These are phyloP conservation scores for Phyllotreta striolata DNA, from an alignment of 2,888 invertebrate species.

Conservation along the genomic window DNA sequence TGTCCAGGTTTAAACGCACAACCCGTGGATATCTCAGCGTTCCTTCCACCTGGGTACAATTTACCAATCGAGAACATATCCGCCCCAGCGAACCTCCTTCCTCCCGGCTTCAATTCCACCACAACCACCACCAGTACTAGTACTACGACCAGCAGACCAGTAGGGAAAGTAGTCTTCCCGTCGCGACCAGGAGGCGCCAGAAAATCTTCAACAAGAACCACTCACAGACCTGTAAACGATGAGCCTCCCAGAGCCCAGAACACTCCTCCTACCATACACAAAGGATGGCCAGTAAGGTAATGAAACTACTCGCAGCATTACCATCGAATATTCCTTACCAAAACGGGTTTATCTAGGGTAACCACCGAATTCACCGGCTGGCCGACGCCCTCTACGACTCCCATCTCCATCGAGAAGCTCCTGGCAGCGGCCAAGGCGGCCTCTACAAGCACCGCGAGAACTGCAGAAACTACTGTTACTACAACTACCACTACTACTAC, in stretches of 20 bases:
- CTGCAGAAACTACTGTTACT: constrained; percentile 51
- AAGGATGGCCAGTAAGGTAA: constrained; percentile 85
- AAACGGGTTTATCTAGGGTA: constrained; percentile 64
- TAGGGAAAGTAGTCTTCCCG: constrained; percentile 78
- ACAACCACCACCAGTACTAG: constrained; percentile 57
- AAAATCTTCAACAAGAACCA: constrained; percentile 61
- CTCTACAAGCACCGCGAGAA: constrained; percentile 65
- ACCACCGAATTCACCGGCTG: constrained; percentile 92
- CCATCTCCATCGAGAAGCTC: constrained; percentile 83
- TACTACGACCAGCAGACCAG: constrained; percentile 62
- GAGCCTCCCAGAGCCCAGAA: constrained; percentile 57
- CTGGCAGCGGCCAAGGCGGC: constrained; percentile 73
- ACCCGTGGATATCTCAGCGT: constrained; percentile 54
- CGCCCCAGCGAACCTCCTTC: constrained; percentile 35
- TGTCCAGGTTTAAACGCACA: constrained; percentile 17
- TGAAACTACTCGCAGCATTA: constrained; percentile 15
- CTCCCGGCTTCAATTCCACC: constrained; percentile 61
- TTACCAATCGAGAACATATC: constrained; percentile 1
- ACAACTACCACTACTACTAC: constrained; percentile 75
- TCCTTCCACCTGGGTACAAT: constrained; percentile 54
- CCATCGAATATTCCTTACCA: not conserved
- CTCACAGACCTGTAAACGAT: constrained; percentile 42
- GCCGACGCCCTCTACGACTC: constrained; percentile 88
- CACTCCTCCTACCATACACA: constrained; percentile 75
- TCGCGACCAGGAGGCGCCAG: constrained; percentile 72